These are phyloP conservation scores for Lota lota DNA, from an alignment of 2,113 vertebrate species.

Conservation along the genomic window DNA sequence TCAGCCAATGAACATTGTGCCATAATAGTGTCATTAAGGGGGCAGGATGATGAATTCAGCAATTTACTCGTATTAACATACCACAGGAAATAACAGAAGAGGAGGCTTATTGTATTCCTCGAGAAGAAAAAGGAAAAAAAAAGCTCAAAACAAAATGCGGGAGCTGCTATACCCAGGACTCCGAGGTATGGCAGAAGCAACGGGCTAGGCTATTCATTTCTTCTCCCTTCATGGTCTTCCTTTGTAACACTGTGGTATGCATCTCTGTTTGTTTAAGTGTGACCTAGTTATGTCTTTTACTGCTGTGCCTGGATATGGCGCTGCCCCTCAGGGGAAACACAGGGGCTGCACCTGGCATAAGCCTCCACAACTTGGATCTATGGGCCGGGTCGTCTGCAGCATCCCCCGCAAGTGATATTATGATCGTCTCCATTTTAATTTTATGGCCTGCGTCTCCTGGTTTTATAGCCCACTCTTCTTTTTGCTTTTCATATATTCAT, in stretches of 20 bases:
- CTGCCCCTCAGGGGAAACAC: conserved; percentile 14
- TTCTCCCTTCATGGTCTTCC: too few species aligned
- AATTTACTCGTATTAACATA: conserved; percentile 59
- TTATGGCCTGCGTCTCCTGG: neutral
- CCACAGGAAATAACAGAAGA: conserved; percentile 35
- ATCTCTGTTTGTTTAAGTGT: conserved; percentile 9
- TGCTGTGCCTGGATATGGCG: conserved; percentile 13
- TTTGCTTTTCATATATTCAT: too few species aligned
- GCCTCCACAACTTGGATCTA: conserved; percentile 16
- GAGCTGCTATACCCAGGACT: too few species aligned
- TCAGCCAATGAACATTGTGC: conserved; percentile 63
- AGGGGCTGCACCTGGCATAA: conserved; percentile 32
- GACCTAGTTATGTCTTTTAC: conserved; percentile 23
- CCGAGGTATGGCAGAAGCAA: too few species aligned
- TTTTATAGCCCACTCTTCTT: too few species aligned
- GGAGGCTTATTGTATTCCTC: neutral
- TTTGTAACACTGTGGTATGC: neutral
- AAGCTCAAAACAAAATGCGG: too few species aligned
- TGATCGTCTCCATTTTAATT: conserved; percentile 31
- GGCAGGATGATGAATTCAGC: conserved; percentile 52
- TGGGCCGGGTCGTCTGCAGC: neutral
- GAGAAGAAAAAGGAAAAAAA: too few species aligned
- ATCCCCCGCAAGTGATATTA: conserved; percentile 2
- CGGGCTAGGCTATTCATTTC: too few species aligned
- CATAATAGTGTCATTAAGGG: conserved; percentile 64